Conservation (phyloP, 2,888 invertebrate species). For the Athalia circularis region DNA sequence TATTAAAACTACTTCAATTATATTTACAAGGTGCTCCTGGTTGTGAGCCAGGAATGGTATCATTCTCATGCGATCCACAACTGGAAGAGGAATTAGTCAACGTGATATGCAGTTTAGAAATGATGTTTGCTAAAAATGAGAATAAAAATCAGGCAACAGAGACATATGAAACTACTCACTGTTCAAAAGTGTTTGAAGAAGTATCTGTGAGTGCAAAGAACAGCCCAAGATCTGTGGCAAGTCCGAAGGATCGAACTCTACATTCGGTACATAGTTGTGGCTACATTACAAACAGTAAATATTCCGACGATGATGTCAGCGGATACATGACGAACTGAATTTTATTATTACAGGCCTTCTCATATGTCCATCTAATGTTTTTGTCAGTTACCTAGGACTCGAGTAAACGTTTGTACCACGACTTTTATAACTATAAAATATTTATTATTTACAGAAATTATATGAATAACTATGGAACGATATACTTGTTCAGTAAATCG, state of each 20-base stretch:
- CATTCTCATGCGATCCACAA: slow-evolving; percentile 58
- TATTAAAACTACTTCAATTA: background rate
- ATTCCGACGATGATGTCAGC: slow-evolving; percentile 52
- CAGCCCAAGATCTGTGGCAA: slow-evolving; percentile 46
- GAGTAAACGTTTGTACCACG: background rate
- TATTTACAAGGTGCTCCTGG: slow-evolving; percentile 55
- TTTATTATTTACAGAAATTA: no score
- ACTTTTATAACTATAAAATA: no score
- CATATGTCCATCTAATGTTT: background rate
- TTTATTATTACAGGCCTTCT: background rate
- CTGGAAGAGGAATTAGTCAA: slow-evolving; percentile 57
- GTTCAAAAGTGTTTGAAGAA: slow-evolving; percentile 41
- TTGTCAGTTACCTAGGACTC: background rate
- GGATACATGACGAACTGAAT: slow-evolving; percentile 54
- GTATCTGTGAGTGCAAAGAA: slow-evolving; percentile 47
- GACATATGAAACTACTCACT: slow-evolving; percentile 1
- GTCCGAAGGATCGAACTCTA: slow-evolving; percentile 51
- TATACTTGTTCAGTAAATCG: no score
- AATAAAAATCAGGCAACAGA: slow-evolving; percentile 42
- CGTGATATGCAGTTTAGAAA: slow-evolving; percentile 56
- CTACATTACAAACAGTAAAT: slow-evolving; percentile 51
- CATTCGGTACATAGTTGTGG: slow-evolving; percentile 57
- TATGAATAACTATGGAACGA: no score
- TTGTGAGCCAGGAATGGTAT: slow-evolving; percentile 58
- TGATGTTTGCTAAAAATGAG: slow-evolving; percentile 50